Base-by-base conservation (phyloP, 2,888 invertebrate genomes). In the Syrphus vitripennis region DNA sequence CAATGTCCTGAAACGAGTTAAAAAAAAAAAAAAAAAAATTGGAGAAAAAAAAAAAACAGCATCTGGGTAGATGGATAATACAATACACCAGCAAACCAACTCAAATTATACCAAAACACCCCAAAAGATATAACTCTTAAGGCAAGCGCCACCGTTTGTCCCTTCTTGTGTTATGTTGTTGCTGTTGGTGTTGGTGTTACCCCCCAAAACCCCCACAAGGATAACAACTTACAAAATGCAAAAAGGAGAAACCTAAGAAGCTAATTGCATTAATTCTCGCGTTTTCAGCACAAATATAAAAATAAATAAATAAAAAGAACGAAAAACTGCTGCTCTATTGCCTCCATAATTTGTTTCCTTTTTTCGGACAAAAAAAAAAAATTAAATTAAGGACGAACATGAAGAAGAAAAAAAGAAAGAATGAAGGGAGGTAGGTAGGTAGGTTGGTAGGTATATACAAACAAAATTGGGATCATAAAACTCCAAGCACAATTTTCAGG, bases 241-340 rank as follows among this genome's bases (percentile, higher is more conserved):
- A 67, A 57, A 29, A 42, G 65, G 37, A 53, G 24, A 63, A 81
- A 77, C 65, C 67, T 76, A 80, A 69, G 81, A 81, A 84, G 81
- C 76, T 84, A 84, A 84, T 84, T 84, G 84, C 81, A 84, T 84
- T 84, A 84, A 81, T 84, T 84, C 72, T 81, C 84, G 84, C 81
- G 84, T 81, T 84, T 72, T 81, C 84, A 84, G 61, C 76, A 79
- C 14, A 84, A 80, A 65, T 24, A 21, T 21, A 65, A 42, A 57
- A 67, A 71, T 14, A 67, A 21, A 77, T 45, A 69, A 45, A 69
- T 29, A 61, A 67, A 61, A 67, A 50, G 50, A 72, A 72, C 40
- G 29, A 77, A 72, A 63, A 71, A 72, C 71, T 76, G 29, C 81
- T 84, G 81, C 72, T 81, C 81, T 76, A 81, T 84, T 84, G 81